These are phyloP conservation scores for Urocynchramus pylzowi DNA, from an alignment of 2,113 vertebrate species.

Conservation along the genomic window DNA sequence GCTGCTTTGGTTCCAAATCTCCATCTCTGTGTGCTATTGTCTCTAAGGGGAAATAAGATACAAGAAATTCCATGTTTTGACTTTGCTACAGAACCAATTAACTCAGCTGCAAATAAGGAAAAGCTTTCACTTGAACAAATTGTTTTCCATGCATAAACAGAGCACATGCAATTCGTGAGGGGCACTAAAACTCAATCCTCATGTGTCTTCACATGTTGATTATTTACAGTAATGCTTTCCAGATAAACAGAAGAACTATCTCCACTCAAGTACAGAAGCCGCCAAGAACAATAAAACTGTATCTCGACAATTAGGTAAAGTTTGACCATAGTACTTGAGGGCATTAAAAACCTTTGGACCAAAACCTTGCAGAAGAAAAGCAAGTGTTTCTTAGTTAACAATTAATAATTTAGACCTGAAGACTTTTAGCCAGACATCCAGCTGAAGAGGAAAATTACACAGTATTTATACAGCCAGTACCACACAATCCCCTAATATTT, in stretches of 20 bases:
- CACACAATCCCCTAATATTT: background rate
- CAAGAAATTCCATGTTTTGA: background rate
- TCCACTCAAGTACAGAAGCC: background rate
- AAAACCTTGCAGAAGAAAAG: constrained; percentile 25
- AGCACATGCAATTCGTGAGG: background rate
- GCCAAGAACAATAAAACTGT: constrained; percentile 18
- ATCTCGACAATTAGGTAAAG: constrained; percentile 14
- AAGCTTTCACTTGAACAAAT: background rate
- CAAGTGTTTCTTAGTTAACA: constrained; percentile 23
- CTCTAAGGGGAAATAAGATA: background rate
- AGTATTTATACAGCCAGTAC: background rate
- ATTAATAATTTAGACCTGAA: constrained; percentile 31
- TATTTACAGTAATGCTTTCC: constrained; percentile 28
- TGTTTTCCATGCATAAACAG: background rate
- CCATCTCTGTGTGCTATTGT: background rate
- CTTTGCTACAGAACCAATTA: background rate
- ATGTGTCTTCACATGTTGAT: background rate
- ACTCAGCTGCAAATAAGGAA: background rate
- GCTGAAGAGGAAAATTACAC: background rate
- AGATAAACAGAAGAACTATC: background rate
- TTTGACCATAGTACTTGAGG: constrained; percentile 15
- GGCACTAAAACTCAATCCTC: background rate
- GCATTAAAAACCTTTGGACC: constrained; percentile 42
- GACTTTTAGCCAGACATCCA: background rate
- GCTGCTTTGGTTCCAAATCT: background rate